Evolutionary conservation across 2,113 vertebrate genomes (phyloP).

Genomic region (Triplophysa tibetana): DNA sequence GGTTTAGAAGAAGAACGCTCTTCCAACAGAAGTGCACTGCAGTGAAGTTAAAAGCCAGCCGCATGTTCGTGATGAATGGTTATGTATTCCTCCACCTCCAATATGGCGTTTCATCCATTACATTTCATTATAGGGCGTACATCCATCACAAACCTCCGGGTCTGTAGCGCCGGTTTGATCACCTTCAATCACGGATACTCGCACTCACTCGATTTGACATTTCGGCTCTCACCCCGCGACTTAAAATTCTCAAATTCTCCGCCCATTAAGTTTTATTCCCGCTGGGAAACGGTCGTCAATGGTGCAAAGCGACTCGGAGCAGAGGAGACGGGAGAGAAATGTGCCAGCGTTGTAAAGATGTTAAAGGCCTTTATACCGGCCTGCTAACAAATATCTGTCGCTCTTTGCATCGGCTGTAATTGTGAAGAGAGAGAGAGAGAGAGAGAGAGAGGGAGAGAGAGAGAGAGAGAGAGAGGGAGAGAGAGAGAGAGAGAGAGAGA

Average conservation of each 20-base stretch:
- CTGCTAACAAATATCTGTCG: constrained; percentile 17
- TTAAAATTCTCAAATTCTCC: constrained; percentile 18
- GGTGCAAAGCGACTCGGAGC: constrained; percentile 17
- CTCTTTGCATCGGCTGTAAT: constrained; percentile 51
- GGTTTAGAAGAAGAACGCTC: neutral
- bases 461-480: too few relatives aligned
- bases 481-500: too few relatives aligned
- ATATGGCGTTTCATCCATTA: constrained; percentile 22
- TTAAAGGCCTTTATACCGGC: constrained; percentile 1
- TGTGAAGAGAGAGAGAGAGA: constrained; percentile 46
- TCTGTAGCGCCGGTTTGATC: constrained; percentile 29
- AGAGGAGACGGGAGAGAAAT: constrained; percentile 7
- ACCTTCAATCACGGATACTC: constrained; percentile 19
- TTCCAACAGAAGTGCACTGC: neutral
- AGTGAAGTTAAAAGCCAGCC: constrained; percentile 10
- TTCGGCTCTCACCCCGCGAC: constrained; percentile 22
- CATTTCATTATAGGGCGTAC: constrained; percentile 24
- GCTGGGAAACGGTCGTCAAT: constrained; percentile 18
- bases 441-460: too few relatives aligned
- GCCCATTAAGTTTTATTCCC: constrained; percentile 38
- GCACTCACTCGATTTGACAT: constrained; percentile 24
- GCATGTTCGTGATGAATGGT: constrained; percentile 18
- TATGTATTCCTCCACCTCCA: constrained; percentile 14
- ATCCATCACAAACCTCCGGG: constrained; percentile 23
- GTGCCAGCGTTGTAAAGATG: neutral